phyloP scores from a whole-genome alignment of 2,797 vertebrate species.

The Zalophus californianus region DNA sequence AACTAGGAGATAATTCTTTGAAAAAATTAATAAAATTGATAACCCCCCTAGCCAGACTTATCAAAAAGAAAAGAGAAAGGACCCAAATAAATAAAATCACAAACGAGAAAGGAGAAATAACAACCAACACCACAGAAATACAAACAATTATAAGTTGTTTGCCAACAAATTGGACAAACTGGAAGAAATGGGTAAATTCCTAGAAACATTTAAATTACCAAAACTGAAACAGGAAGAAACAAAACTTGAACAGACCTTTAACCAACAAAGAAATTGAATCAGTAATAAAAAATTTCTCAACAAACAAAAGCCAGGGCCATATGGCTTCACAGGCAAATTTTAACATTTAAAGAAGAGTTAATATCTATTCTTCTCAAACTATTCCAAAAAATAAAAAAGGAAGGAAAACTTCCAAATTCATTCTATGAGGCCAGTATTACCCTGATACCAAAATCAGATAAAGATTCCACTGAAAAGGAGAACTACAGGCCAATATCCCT shows the following conservation, averaged over 20 bases:
- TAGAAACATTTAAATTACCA: background rate
- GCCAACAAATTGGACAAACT: background rate
- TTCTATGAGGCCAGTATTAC: background rate
- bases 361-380: background rate
- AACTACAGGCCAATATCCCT: background rate
- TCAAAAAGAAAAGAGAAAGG: background rate
- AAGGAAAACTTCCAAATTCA: background rate
- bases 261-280: background rate
- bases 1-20: background rate
- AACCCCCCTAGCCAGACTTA: background rate
- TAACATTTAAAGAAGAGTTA: background rate
- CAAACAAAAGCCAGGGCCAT: background rate
- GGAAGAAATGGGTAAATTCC: background rate
- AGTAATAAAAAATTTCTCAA: background rate
- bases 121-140: background rate
- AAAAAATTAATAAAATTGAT: background rate
- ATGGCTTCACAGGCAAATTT: background rate
- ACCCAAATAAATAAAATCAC: background rate
- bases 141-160: background rate
- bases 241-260: background rate
- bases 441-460: background rate
- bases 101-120: background rate
- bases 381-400: background rate
- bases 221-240: background rate
- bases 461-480: background rate